Base-by-base conservation (phyloP, 2,797 vertebrate genomes). In the Liasis olivaceus region DNA sequence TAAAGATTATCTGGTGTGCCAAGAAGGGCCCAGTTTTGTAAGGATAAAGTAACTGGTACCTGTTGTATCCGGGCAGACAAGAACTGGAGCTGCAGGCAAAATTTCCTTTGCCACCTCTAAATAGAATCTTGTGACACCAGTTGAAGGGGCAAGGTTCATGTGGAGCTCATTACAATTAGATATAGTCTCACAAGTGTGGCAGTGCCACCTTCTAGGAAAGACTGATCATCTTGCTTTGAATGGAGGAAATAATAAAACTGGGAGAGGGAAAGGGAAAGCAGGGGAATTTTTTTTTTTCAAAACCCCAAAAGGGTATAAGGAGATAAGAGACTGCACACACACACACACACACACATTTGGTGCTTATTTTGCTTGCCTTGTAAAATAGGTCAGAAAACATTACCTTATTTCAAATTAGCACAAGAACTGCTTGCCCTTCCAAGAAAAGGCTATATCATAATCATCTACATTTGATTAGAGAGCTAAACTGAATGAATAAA, bases 241-340 rank as follows among this genome's bases (percentile, higher is more conserved):
- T 87, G 1, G 0, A 1, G 77, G 2, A 90, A 66, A 86, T 63
- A 15, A 5, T 7, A 14, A 4, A 94, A 69, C 13, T 91, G 28
- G 0, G 81, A 9, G n/a, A 90, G 42, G 28, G 17, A 54, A 59
- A 66, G 6, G 17, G 51, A 11, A 0, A 0, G 3, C 0, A 47
- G n/a, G 63, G 59, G 1, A 42, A 42, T 42, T 42, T 42, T 42
- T 42, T 42, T 42, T 42, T 42, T 54, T 58, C 66, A 59, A 91
- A 47, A 26, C 15, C 24, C 36, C 31, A n/a, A 87, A 90, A 87
- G 20, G 26, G 20, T 15, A 28, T 54, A 77, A 77, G 81, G 54
- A 64, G 5, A 31, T 5, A 85, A 89, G 47, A 89, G 31, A n/a
- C 64, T 47, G 58, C 51, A 54, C 51, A 54, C 51, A 6, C 51